Evolutionary conservation across 2,797 vertebrate species (phyloP).

Genomic region (Acrossocheilus fasciatus): DNA sequence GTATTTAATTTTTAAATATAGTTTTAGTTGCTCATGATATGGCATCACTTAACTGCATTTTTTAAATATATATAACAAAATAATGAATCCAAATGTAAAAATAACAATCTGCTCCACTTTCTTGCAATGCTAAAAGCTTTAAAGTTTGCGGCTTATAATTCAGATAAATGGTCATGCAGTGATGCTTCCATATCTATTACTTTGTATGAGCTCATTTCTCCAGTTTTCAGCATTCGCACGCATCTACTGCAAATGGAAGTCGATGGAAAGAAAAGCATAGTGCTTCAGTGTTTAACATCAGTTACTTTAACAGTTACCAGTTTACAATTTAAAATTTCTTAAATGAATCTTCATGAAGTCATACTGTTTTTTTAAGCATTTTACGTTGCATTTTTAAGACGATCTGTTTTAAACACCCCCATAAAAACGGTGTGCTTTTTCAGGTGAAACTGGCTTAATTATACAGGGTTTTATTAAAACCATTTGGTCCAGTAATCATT

Average conservation of each 20-base stretch:
- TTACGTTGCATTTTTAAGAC: not conserved
- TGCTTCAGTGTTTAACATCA: not conserved
- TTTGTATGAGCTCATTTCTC: not conserved
- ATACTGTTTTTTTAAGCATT: not conserved
- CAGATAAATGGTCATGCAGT: not conserved
- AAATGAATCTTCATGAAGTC: not conserved
- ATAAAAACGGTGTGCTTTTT: not conserved
- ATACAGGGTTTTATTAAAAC: not conserved
- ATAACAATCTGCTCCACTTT: not conserved
- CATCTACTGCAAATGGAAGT: not conserved
- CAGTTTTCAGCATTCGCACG: not conserved
- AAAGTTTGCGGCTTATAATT: not conserved
- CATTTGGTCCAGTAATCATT: not conserved
- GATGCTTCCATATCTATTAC: not conserved
- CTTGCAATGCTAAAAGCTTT: not conserved
- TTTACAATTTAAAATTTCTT: not conserved
- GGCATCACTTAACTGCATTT: too few relatives aligned
- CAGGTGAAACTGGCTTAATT: not conserved
- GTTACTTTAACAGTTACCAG: not conserved
- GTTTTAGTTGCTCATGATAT: too few relatives aligned
- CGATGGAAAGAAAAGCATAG: not conserved
- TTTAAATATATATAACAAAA: too few relatives aligned
- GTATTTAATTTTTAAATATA: too few relatives aligned
- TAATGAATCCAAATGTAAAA: too few relatives aligned
- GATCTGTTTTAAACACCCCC: not conserved